Base-by-base conservation (phyloP, 2,113 vertebrate species). In the Gopherus flavomarginatus region DNA sequence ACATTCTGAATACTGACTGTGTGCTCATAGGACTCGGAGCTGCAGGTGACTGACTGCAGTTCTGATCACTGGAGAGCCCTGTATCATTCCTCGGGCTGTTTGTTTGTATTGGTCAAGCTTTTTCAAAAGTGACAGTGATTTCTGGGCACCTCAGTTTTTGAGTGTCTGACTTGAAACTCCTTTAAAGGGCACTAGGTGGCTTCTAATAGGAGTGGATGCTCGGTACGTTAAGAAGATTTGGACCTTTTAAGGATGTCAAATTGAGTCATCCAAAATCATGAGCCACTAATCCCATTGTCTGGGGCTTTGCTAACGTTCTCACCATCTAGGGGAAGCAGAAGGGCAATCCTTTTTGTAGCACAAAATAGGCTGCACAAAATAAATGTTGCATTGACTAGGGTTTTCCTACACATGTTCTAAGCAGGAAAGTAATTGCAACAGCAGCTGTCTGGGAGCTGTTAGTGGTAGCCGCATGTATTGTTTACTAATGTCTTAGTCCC, bases 1-100 rank as follows among this genome's bases (percentile, higher is more conserved):
- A 42, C 2, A 5, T 16, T 83, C 9, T 8, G 26, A 57, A 38
- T 42, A 29, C 27, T 86, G 35, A 69, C 17, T 84, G 57, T 31
- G 82, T 86, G n/a, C 35, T 21, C 16, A 1, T 10, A 27, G 5
- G 87, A 11, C 14, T 75, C 0, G 0, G 27, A 83, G 65, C 49
- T 79, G 88, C 44, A 50, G 77, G 12, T 79, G 87, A 13, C 86
- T 94, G 77, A 14, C 4, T 35, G 72, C 11, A 1, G 31, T 24
- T 44, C 42, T 85, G n/a, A 8, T 0, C 7, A 1, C 14, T 57
- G 83, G 85, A 10, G 44, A 86, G 59, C 52, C 42, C 35, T 82
- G 27, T 27, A 44, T 29, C 5, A 2, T 1, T 27, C 11, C 42
- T 89, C 69, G 1, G 65, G 53, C 38, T 83, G 16, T 53, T 79